A percentile compares a stretch with the other conserved stretches of the same genome.
phyloP scores from a whole-genome alignment of 2,888 invertebrate genomes.

The Cepaea hortensis region DNA sequence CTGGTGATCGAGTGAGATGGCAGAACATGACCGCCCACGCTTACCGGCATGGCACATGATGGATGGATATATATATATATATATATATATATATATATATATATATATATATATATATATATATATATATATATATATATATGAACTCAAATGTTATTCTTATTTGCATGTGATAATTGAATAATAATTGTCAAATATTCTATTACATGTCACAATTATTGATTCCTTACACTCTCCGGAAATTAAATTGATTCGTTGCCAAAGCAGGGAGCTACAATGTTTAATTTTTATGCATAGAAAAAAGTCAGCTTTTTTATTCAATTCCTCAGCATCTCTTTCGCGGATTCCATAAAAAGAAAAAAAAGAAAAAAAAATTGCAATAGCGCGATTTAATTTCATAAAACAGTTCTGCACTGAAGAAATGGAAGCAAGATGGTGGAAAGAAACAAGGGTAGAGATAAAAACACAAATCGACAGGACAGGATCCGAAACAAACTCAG shows the following conservation, averaged over 20 bases:
- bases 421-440: slow-evolving; percentile 30
- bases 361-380: background rate
- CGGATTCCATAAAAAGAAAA: background rate
- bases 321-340: background rate
- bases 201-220: background rate
- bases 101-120: background rate
- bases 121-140: background rate
- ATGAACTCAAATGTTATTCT: background rate
- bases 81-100: background rate
- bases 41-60: too few species aligned
- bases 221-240: background rate
- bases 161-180: background rate
- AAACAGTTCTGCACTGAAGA: slow-evolving; percentile 28
- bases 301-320: background rate
- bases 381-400: slow-evolving; percentile 32
- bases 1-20: too few species aligned
- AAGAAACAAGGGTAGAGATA: slow-evolving; percentile 20
- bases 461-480: slow-evolving; percentile 16
- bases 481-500: slow-evolving; percentile 30
- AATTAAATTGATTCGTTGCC: slow-evolving; percentile 19
- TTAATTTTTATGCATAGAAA: background rate
- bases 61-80: background rate
- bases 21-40: too few species aligned
- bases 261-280: background rate
- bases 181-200: slow-evolving; percentile 6